phyloP scores from a whole-genome alignment of 2,888 invertebrate species.

The Drosophila vallismaia region DNA sequence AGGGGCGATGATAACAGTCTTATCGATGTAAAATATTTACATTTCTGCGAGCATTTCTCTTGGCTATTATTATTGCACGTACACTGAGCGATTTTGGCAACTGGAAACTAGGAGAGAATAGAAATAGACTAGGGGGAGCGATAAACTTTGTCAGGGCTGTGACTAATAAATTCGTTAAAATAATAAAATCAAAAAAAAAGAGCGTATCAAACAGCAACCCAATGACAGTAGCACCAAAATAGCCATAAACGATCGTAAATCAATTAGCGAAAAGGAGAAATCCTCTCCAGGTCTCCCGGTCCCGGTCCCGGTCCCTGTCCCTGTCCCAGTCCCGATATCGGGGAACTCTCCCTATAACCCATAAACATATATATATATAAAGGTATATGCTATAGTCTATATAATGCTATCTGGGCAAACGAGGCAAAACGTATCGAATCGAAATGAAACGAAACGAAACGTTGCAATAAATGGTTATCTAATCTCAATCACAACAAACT shows the following conservation, averaged over 20 bases:
- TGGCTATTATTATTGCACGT: conserved; percentile 36
- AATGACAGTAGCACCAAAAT: conserved; percentile 65
- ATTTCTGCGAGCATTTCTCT: conserved; percentile 38
- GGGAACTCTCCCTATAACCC: conserved; percentile 1
- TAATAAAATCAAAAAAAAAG: conserved; percentile 11
- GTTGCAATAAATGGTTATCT: conserved; percentile 77
- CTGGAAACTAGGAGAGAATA: background rate
- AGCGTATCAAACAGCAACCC: conserved; percentile 12
- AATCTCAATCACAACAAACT: conserved; percentile 76
- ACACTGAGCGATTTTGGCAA: conserved; percentile 57
- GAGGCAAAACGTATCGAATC: conserved; percentile 29
- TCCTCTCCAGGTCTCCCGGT: conserved; percentile 21
- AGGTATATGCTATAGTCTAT: background rate
- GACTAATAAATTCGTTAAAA: conserved; percentile 54
- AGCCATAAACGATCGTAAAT: conserved; percentile 69
- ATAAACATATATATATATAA: conserved; percentile 2
- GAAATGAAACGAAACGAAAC: conserved; percentile 53
- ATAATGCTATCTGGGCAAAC: conserved; percentile 28
- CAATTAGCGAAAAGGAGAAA: conserved; percentile 56
- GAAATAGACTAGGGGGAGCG: background rate
- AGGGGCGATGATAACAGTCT: conserved; percentile 32
- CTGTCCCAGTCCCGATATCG: conserved; percentile 10
- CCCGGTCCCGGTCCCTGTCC: too few species aligned
- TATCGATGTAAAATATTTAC: conserved; percentile 40
- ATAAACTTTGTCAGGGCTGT: conserved; percentile 31